Evolutionary conservation across 2,113 vertebrate species (phyloP).

Genomic region (Nycticryphes semicollaris): DNA sequence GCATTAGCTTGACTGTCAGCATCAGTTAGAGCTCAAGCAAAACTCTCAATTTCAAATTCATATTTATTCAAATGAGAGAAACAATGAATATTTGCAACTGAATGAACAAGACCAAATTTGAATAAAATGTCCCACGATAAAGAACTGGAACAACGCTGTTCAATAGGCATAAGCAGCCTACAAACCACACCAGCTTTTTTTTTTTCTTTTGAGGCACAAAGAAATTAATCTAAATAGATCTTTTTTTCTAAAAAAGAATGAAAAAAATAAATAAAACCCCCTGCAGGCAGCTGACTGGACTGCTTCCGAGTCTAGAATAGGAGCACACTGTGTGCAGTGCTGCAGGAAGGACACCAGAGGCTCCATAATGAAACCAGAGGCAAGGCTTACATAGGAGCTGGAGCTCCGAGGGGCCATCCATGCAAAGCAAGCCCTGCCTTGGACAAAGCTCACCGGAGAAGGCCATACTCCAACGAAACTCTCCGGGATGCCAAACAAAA

Average conservation of each 20-base stretch:
- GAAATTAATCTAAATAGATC: background rate
- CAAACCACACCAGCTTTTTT: background rate
- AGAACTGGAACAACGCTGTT: background rate
- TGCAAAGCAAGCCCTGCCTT: background rate
- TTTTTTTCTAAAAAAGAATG: background rate
- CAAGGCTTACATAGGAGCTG: background rate
- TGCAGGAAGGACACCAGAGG: background rate
- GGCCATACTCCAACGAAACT: accelerated
- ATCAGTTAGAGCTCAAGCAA: background rate
- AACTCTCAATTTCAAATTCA: background rate
- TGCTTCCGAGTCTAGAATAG: background rate
- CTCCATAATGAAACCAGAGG: background rate
- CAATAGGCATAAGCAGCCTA: background rate
- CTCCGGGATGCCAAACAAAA: background rate
- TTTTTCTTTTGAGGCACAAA: background rate
- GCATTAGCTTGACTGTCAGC: background rate
- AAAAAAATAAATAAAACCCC: background rate
- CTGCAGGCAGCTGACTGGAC: background rate
- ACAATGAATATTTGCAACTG: background rate
- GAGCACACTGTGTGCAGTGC: background rate
- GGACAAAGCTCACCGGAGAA: accelerated
- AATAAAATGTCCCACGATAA: background rate
- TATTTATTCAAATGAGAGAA: background rate
- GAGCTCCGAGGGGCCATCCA: background rate
- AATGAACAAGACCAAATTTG: background rate